phyloP scores from a whole-genome alignment of 2,113 vertebrate genomes.

The Lathamus discolor region DNA sequence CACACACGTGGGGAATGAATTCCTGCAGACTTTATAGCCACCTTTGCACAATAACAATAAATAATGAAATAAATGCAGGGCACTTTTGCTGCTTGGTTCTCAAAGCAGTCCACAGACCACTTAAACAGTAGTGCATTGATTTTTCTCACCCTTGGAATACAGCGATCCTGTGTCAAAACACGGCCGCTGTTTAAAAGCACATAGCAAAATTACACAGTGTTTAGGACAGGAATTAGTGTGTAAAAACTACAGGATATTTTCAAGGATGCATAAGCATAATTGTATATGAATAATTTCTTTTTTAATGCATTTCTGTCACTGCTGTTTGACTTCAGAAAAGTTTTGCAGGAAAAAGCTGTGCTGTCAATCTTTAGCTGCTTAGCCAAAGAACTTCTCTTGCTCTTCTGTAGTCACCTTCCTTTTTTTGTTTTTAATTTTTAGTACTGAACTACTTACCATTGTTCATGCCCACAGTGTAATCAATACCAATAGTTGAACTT shows the following conservation, averaged over 20 bases:
- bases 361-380: background rate
- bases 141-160: slow-evolving; percentile 45
- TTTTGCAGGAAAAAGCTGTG: background rate
- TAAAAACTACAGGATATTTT: background rate
- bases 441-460: background rate
- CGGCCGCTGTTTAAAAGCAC: slow-evolving; percentile 3
- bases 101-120: slow-evolving; percentile 25
- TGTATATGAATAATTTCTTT: background rate
- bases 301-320: background rate
- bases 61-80: slow-evolving; percentile 41
- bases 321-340: background rate
- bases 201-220: background rate
- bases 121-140: slow-evolving; percentile 49
- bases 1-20: background rate
- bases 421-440: background rate
- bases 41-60: slow-evolving; percentile 52
- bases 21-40: slow-evolving; percentile 47
- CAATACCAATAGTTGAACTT: background rate
- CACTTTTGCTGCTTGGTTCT: slow-evolving; percentile 33
- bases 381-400: background rate
- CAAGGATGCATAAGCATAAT: background rate
- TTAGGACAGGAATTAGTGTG: background rate
- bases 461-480: background rate
- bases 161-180: background rate
- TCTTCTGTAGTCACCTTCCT: background rate